A percentile compares a stretch with the other conserved stretches of the same genome.
These are phyloP conservation scores for Irena cyanogastra DNA, from an alignment of 2,113 vertebrate species.

Conservation along the genomic window DNA sequence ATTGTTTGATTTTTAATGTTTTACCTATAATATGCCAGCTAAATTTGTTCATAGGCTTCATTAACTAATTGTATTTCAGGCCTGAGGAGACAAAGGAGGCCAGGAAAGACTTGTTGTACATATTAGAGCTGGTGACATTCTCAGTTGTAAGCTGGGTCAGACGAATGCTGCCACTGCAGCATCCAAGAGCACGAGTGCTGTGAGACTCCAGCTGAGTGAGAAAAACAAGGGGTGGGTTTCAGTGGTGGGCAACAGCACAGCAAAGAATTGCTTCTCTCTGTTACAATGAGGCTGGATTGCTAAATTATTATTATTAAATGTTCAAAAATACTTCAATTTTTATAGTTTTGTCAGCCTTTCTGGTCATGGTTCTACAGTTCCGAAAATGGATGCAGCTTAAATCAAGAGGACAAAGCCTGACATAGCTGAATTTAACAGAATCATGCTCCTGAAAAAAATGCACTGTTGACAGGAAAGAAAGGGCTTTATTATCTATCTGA, in stretches of 20 bases:
- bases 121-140: not conserved
- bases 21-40: not conserved
- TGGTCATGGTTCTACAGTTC: not conserved
- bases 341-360: not conserved
- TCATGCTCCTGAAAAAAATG: not conserved
- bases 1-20: not conserved
- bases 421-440: not conserved
- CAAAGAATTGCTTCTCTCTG: not conserved
- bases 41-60: not conserved
- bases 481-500: not conserved
- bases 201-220: not conserved
- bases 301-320: not conserved
- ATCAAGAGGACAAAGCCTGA: not conserved
- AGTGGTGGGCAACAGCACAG: not conserved
- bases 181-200: not conserved
- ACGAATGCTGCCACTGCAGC: not conserved
- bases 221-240: not conserved
- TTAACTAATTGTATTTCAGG: not conserved
- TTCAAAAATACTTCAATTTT: not conserved
- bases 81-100: not conserved
- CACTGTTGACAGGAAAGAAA: not conserved
- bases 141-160: not conserved
- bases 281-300: not conserved
- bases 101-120: not conserved
- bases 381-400: not conserved